Base-by-base conservation (phyloP, 64 coral and sea anemone species). In the Acropora tenuis region DNA sequence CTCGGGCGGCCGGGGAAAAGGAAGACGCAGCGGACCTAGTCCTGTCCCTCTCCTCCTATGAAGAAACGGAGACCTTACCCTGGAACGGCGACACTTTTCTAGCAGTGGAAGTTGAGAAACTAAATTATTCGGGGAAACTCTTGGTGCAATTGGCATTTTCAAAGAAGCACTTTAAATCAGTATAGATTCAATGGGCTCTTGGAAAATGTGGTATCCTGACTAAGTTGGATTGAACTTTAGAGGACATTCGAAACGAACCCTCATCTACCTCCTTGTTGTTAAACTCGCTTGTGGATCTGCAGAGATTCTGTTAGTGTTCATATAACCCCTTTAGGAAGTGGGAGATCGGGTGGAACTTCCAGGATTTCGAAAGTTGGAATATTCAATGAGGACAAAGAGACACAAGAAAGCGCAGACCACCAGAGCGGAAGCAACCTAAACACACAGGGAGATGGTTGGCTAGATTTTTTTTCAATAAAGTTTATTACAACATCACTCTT, bases 331-430 rank as follows among this genome's bases (percentile, higher is more conserved):
- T 63, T 52, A 1, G 19, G 13, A 82, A 82, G 66, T 3, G 4
- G 6, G 30, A 43, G 58, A 82, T 65, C 11, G 13, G 9, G 20
- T 3, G 18, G 6, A 55, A 57, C 78, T 50, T 79, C 5, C 10
- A 19, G n/a, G 77, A 47, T 49, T 79, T 52, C 48, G 10, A 50
- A n/a, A 80, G 78, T 80, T 52, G 47, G 78, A 80, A 80, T 80
- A 52, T 9, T 57, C 57, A 10, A 80, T 15, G 74, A 76, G 50
- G 78, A 55, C 48, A 80, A 55, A n/a, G 0, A 40, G 5, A 55
- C 50, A 57, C 50, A 46, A 30, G 30, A 30, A 30, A 30, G 30
- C 30, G 0, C 30, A 30, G 30, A 30, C 30, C 30, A 0, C 30
- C 30, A 6, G 80, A 82, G 57, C 12, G 20, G 8, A 57, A 40